phyloP scores from a whole-genome alignment of 2,888 invertebrate genomes.

The Alcis repandata region DNA sequence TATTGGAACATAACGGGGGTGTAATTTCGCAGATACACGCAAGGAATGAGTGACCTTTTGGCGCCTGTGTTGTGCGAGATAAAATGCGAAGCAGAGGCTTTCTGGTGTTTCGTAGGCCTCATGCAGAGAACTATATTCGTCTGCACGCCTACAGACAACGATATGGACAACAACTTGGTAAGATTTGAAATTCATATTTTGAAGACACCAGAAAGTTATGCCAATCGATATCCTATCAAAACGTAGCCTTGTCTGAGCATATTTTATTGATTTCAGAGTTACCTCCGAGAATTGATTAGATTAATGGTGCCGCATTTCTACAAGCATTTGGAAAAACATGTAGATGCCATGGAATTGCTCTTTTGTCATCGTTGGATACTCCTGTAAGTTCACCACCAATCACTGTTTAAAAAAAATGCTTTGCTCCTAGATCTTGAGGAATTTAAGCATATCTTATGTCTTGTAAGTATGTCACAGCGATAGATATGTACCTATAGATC shows the following conservation, averaged over 20 bases:
- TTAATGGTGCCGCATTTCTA: conserved; percentile 97
- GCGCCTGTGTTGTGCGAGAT: conserved; percentile 97
- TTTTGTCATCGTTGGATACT: conserved; percentile 98
- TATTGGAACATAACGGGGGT: conserved; percentile 32
- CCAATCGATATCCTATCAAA: conserved; percentile 21
- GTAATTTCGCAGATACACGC: conserved; percentile 88
- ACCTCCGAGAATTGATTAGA: conserved; percentile 94
- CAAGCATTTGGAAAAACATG: conserved; percentile 92
- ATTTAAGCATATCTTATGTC: too few relatives aligned
- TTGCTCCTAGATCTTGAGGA: not conserved
- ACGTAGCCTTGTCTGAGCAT: conserved; percentile 14
- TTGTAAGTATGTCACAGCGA: too few relatives aligned
- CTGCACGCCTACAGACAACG: conserved; percentile 96
- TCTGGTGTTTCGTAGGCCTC: conserved; percentile 99
- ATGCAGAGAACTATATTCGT: conserved; percentile 98
- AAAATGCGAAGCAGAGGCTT: conserved; percentile 97
- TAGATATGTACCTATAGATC: too few relatives aligned
- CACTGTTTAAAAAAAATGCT: not conserved
- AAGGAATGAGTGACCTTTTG: conserved; percentile 98
- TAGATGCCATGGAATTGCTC: conserved; percentile 95
- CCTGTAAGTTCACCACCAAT: conserved; percentile 85
- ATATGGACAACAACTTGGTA: conserved; percentile 97
- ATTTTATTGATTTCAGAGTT: conserved; percentile 85
- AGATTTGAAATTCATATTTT: conserved; percentile 45
- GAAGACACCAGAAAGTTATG: conserved; percentile 16